Conservation (phyloP, 2,888 invertebrate species). For the Iselma pallidipennis region DNA sequence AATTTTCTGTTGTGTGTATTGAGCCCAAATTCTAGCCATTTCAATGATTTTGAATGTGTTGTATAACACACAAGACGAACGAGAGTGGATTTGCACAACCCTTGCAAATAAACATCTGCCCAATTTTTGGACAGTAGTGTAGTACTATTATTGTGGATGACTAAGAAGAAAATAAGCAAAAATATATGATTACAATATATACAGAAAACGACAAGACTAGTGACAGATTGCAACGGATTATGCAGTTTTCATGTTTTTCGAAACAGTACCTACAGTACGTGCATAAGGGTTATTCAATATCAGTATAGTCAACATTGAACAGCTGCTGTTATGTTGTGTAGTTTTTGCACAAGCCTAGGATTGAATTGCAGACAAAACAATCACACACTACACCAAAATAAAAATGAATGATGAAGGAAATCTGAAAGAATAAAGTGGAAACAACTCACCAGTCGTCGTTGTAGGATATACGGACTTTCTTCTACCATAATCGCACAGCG, state of each 20-base stretch:
- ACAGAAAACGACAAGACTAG: conserved; percentile 17
- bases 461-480: conserved; percentile 69
- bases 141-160: conserved; percentile 16
- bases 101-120: background rate
- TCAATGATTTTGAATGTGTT: conserved; percentile 5
- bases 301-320: conserved; percentile 1
- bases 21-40: background rate
- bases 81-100: background rate
- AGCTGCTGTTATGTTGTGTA: conserved; percentile 14
- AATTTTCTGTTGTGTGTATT: background rate
- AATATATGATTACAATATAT: conserved; percentile 37
- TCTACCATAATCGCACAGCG: conserved; percentile 46
- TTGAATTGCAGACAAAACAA: conserved; percentile 2
- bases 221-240: conserved; percentile 41
- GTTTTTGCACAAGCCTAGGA: background rate
- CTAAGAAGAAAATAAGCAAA: conserved; percentile 18
- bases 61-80: background rate
- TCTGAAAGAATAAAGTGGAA: background rate
- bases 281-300: conserved; percentile 27
- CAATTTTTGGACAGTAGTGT: conserved; percentile 9
- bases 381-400: background rate
- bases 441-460: conserved; percentile 62
- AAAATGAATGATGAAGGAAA: background rate
- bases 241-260: conserved; percentile 38
- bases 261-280: conserved; percentile 24